Percentiles rank a stretch among this genome's conserved stretches.
Evolutionary conservation across 2,888 invertebrate species (phyloP).

Genomic region (Ochropleura leucogaster): DNA sequence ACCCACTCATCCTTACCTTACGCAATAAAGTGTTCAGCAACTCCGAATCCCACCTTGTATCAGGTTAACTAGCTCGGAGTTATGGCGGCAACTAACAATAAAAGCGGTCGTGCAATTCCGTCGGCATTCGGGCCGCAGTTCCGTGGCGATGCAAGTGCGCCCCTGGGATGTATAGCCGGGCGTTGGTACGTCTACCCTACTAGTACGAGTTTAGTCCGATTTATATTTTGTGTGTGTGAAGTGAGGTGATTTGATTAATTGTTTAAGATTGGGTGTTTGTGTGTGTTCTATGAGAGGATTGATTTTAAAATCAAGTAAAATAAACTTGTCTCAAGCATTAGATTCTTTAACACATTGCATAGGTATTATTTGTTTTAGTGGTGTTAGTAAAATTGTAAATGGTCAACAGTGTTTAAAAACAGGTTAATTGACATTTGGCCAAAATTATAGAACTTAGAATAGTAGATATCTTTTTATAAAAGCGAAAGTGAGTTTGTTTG

Average conservation of each 20-base stretch:
- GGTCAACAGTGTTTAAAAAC: not conserved
- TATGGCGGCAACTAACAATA: constrained; percentile 70
- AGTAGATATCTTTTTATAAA: too few species aligned
- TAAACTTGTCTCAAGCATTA: not conserved
- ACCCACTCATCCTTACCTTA: constrained; percentile 27
- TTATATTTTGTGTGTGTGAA: constrained; percentile 53
- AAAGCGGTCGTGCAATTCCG: constrained; percentile 71
- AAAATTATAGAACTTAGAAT: not conserved
- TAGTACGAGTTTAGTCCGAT: constrained; percentile 52
- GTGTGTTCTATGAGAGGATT: not conserved
- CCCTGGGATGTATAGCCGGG: constrained; percentile 65
- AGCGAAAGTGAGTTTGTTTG: too few species aligned
- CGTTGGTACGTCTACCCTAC: constrained; percentile 60
- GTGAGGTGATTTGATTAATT: constrained; percentile 46
- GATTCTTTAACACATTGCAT: not conserved
- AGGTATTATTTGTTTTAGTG: not conserved
- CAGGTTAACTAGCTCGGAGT: constrained; percentile 73
- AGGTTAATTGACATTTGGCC: not conserved
- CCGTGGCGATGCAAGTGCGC: constrained; percentile 65
- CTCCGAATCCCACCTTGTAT: constrained; percentile 60
- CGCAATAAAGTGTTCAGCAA: constrained; percentile 57
- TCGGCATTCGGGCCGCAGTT: constrained; percentile 62
- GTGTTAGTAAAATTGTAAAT: not conserved
- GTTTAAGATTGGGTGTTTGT: constrained; percentile 2
- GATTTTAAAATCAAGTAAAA: not conserved